A percentile compares a stretch with the other conserved stretches of the same genome.
Evolutionary conservation across 64 coral and sea anemone species (phyloP).

Genomic region (Stylophora pistillata): DNA sequence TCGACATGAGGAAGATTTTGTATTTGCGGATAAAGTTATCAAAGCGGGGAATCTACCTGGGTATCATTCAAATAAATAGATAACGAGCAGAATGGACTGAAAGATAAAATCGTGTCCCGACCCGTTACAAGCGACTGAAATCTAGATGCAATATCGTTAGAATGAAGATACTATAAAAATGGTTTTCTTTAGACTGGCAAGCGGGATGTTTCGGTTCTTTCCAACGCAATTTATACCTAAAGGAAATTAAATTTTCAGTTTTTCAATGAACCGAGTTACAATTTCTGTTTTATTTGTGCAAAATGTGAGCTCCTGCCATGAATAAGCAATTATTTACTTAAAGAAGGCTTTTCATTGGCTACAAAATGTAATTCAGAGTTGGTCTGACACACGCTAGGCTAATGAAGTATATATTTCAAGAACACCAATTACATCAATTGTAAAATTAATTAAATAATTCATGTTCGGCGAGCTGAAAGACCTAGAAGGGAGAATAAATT

Average conservation of each 20-base stretch:
- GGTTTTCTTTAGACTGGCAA: not conserved
- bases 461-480: not conserved
- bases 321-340: slow-evolving; percentile 10
- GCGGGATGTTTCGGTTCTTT: not conserved
- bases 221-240: not conserved
- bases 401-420: slow-evolving; percentile 8
- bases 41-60: not conserved
- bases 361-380: not conserved
- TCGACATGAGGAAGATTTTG: not conserved
- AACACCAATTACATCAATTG: not conserved
- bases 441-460: slow-evolving; percentile 5
- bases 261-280: not conserved
- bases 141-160: not conserved
- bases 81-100: not conserved
- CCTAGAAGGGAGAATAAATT: not conserved
- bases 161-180: not conserved
- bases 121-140: not conserved
- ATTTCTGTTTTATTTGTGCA: not conserved
- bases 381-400: not conserved
- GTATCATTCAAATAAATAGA: not conserved
- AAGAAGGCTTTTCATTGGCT: not conserved
- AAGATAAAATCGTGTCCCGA: not conserved
- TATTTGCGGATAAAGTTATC: not conserved
- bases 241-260: slow-evolving; percentile 19
- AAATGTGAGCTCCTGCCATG: not conserved